Base-by-base conservation (phyloP, 2,888 invertebrate species). In the Lepetodrilus schrolli region DNA sequence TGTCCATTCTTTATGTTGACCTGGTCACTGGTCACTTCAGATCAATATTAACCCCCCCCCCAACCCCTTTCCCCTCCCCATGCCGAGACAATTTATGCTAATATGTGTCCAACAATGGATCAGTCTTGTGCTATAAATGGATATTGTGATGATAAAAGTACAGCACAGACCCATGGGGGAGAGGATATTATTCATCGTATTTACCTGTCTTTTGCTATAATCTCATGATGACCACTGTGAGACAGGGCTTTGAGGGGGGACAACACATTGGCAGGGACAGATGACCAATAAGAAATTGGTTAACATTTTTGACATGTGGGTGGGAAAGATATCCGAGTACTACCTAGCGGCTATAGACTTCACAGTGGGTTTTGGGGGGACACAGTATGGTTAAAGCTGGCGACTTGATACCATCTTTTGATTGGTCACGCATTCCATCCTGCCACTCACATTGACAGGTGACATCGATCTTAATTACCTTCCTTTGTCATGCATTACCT, bases 231-330 rank as follows among this genome's bases (percentile, higher is more conserved):
- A 58, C 58, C 58, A 58, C 8, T 30, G 4, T 30, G 58, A 30
- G 58, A 58, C 58, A 58, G 58, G n/a, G 58, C 58, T 17, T 17
- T 34, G 4, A 30, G 34, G 58, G n/a, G 7, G 3, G 34, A 58
- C 34, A 34, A 58, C 17, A 58, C 58, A 43, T 34, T 23, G 34
- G 17, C 58, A 58, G 58, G n/a, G 58, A 58, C 58, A 58, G 58
- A 58, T 58, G 58, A 58, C 58, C 58, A 58, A 30, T 58, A 23
- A 30, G 30, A 58, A 48, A 58, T 58, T 51, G 26, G 51, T 51
- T 51, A 10, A 30, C 26, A 26, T 51, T 58, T 58, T 58, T 13
- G 48, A 48, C 48, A 30, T 26, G 10, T 58, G 34, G 17, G 17
- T 58, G 58, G 30, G 23, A 58, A 4, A 43, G 43, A 43, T 43